Percentiles rank a stretch among this genome's conserved stretches.
phyloP scores from a whole-genome alignment of 2,888 invertebrate species.

The Druceiella hillmani region DNA sequence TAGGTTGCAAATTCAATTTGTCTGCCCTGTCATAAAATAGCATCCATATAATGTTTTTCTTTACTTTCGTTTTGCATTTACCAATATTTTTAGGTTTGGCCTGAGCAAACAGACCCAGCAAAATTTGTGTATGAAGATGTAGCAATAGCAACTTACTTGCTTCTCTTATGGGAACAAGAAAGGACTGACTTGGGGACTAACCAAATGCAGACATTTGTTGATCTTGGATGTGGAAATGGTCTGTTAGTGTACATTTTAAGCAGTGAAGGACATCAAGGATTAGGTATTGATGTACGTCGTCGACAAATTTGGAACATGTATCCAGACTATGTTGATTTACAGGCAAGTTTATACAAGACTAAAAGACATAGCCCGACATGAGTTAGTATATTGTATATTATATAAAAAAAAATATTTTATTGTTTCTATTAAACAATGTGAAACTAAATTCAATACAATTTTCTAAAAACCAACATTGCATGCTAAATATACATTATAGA shows the following conservation, averaged over 20 bases:
- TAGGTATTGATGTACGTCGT: slow-evolving; percentile 78
- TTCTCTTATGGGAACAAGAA: slow-evolving; percentile 71
- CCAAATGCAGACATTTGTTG: slow-evolving; percentile 67
- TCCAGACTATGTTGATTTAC: slow-evolving; percentile 55
- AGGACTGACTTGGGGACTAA: slow-evolving; percentile 33
- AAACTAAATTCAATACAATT: too few relatives aligned
- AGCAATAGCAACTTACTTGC: slow-evolving; percentile 84
- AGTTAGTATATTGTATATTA: too few relatives aligned
- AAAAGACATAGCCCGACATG: too few relatives aligned
- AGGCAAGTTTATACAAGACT: slow-evolving; percentile 51
- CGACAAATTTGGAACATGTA: slow-evolving; percentile 87
- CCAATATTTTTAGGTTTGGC: slow-evolving; percentile 68
- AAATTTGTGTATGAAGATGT: slow-evolving; percentile 97
- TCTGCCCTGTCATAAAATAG: too few relatives aligned
- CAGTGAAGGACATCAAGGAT: slow-evolving; percentile 76
- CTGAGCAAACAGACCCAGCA: slow-evolving; percentile 86
- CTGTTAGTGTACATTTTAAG: slow-evolving; percentile 81
- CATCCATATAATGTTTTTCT: slow-evolving; percentile 5
- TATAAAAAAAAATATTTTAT: too few relatives aligned
- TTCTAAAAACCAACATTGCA: too few relatives aligned
- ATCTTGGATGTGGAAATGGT: slow-evolving; percentile 98
- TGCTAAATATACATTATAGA: too few relatives aligned
- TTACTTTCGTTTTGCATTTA: slow-evolving; percentile 9
- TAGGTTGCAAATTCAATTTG: too few relatives aligned
- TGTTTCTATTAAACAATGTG: too few relatives aligned